Conservation (phyloP, 2,113 vertebrate species). For the Pteropus alecto region DNA sequence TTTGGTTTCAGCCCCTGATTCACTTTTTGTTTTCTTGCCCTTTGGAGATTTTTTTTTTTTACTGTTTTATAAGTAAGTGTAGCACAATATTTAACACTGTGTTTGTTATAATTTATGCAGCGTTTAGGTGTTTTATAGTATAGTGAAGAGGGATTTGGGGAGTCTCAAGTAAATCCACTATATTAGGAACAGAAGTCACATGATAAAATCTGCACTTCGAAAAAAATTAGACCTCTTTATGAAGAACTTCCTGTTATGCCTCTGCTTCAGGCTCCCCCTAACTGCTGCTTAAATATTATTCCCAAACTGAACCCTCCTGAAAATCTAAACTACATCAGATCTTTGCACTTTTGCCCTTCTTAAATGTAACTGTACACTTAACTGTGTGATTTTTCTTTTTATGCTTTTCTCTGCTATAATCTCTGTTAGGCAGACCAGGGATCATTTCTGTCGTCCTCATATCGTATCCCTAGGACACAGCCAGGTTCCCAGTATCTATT, state of each 20-base stretch:
- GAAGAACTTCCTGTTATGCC: not conserved
- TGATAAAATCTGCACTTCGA: not conserved
- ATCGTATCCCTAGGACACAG: not conserved
- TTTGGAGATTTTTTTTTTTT: not conserved
- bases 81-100: not conserved
- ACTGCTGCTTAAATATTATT: not conserved
- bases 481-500: not conserved
- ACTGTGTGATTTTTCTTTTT: not conserved
- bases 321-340: not conserved
- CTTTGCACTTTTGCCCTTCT: not conserved
- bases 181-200: not conserved
- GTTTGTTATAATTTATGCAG: not conserved
- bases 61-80: not conserved
- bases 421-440: not conserved
- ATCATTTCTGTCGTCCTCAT: not conserved
- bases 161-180: not conserved
- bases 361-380: not conserved
- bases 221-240: not conserved
- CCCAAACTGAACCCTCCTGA: not conserved
- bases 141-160: not conserved
- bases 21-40: not conserved
- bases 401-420: not conserved
- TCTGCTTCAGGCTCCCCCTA: not conserved
- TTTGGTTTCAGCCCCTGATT: not conserved
- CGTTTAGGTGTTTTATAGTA: not conserved